These are phyloP conservation scores for Dallia pectoralis DNA, from an alignment of 2,797 vertebrate species.

Conservation along the genomic window DNA sequence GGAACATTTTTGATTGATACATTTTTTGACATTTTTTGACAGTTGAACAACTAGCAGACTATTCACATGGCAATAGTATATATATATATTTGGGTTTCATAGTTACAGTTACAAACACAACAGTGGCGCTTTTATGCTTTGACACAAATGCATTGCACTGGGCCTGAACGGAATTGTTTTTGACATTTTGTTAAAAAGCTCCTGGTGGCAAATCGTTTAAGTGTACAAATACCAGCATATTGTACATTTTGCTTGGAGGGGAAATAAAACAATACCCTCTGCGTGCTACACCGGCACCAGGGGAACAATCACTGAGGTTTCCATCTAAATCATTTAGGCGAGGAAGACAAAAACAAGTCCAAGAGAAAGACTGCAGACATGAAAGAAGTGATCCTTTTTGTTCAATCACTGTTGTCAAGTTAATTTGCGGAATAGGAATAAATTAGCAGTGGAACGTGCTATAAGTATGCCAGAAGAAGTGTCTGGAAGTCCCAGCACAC, in stretches of 20 bases:
- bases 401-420: conserved; percentile 75
- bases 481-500: conserved; percentile 21
- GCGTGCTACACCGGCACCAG: conserved; percentile 55
- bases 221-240: conserved; percentile 67
- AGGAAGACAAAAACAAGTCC: conserved; percentile 33
- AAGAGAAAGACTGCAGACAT: conserved; percentile 11
- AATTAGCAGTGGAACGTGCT: conserved; percentile 68
- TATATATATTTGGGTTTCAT: neutral
- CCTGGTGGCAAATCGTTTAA: conserved; percentile 59
- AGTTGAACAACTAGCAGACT: neutral
- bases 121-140: neutral
- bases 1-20: neutral
- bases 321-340: conserved; percentile 45
- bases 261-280: conserved; percentile 58
- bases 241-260: conserved; percentile 55
- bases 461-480: conserved; percentile 59
- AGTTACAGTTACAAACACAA: neutral
- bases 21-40: neutral
- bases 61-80: neutral
- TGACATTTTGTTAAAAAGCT: conserved; percentile 65
- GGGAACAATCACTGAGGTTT: conserved; percentile 32
- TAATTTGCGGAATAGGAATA: conserved; percentile 75
- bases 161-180: conserved; percentile 46
- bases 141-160: neutral
- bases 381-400: conserved; percentile 69